phyloP scores from a whole-genome alignment of 1,140 invertebrate genomes.

The Lordiphosa stackelbergi region DNA sequence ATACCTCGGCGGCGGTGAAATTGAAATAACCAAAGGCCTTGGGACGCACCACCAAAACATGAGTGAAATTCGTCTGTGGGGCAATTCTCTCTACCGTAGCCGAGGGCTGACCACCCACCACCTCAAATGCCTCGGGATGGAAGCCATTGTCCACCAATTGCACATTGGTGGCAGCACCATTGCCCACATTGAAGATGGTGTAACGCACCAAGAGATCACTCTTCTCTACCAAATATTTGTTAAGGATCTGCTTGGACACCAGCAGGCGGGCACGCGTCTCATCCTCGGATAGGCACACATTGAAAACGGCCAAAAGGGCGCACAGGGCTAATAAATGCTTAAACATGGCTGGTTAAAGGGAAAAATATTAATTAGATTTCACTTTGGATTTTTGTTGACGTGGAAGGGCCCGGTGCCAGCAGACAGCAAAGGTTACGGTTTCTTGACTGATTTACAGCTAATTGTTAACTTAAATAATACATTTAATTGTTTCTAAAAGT shows the following conservation, averaged over 20 bases:
- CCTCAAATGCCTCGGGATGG: slow-evolving; percentile 90
- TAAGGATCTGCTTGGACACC: slow-evolving; percentile 94
- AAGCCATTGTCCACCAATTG: slow-evolving; percentile 93
- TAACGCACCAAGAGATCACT: slow-evolving; percentile 97
- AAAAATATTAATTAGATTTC: slow-evolving; percentile 14
- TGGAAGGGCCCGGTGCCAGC: slow-evolving; percentile 49
- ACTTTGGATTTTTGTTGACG: slow-evolving; percentile 67
- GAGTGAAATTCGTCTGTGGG: slow-evolving; percentile 94
- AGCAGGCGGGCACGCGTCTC: slow-evolving; percentile 86
- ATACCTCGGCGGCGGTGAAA: slow-evolving; percentile 95
- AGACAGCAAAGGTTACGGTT: slow-evolving; percentile 3
- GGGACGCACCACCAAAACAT: slow-evolving; percentile 94
- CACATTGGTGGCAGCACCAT: slow-evolving; percentile 91
- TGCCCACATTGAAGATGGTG: slow-evolving; percentile 90
- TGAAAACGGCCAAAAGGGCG: slow-evolving; percentile 59
- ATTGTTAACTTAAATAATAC: slow-evolving; percentile 12
- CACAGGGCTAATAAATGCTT: slow-evolving; percentile 50
- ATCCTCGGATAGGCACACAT: slow-evolving; percentile 77
- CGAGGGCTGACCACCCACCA: slow-evolving; percentile 89
- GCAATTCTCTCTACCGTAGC: slow-evolving; percentile 92
- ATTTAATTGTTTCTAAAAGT: background rate
- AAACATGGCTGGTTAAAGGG: slow-evolving; percentile 60
- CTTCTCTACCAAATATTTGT: slow-evolving; percentile 97
- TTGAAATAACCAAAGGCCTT: slow-evolving; percentile 96
- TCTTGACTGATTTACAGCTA: background rate